Percentiles rank a stretch among this genome's conserved stretches.
Conservation (phyloP, 2,113 vertebrate species). For the Odocoileus virginianus region DNA sequence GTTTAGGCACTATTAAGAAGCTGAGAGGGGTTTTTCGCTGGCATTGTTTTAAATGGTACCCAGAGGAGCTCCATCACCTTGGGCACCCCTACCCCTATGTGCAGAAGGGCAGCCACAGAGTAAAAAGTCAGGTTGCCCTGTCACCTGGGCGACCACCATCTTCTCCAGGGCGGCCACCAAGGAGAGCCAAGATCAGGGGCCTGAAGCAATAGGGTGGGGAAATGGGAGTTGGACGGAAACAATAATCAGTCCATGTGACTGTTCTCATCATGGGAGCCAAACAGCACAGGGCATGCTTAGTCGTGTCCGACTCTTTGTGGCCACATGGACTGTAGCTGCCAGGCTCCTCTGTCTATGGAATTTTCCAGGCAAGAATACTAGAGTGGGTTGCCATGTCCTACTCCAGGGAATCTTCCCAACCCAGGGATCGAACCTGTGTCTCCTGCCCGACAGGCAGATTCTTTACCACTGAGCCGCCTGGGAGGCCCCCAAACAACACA, state of each 20-base stretch:
- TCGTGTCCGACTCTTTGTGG: background rate
- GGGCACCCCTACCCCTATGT: background rate
- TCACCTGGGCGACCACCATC: fast-evolving
- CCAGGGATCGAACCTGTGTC: background rate
- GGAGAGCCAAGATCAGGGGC: background rate
- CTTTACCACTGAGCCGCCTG: background rate
- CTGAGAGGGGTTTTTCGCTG: slow-evolving; percentile 55
- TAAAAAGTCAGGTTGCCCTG: background rate
- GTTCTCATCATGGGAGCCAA: background rate
- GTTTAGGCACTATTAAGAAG: slow-evolving; percentile 60
- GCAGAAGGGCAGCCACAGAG: background rate
- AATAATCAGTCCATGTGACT: fast-evolving
- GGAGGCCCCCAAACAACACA: fast-evolving
- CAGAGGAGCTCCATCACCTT: slow-evolving; percentile 36
- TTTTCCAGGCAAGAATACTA: background rate
- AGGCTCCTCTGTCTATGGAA: background rate
- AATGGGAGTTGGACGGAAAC: background rate
- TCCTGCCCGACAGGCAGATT: background rate
- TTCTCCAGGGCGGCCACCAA: background rate
- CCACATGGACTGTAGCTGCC: background rate
- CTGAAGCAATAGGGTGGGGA: fast-evolving
- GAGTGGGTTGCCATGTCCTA: background rate
- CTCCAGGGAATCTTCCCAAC: background rate
- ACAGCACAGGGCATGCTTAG: fast-evolving
- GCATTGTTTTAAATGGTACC: slow-evolving; percentile 52